phyloP scores from a whole-genome alignment of 2,888 invertebrate genomes.

The Melinopterus prodromus region DNA sequence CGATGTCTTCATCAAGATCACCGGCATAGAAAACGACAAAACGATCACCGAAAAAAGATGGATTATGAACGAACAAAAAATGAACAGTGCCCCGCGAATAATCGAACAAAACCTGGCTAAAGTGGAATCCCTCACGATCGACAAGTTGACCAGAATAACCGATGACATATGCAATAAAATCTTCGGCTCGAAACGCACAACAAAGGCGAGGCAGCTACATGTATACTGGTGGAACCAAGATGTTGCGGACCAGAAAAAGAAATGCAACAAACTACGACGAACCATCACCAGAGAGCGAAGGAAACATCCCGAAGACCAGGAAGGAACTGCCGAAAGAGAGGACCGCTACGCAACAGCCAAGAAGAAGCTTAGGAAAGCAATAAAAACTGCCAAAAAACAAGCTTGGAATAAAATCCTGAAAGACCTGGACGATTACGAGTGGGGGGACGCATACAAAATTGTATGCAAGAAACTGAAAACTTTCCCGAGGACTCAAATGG shows the following conservation, averaged over 20 bases:
- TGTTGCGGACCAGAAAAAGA: background rate
- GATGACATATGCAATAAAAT: background rate
- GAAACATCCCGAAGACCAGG: background rate
- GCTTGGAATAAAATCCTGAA: background rate
- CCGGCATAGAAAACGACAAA: background rate
- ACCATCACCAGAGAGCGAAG: background rate
- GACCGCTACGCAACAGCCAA: background rate
- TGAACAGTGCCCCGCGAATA: background rate
- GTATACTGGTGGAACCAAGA: background rate
- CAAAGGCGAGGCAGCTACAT: background rate
- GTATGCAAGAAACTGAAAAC: background rate
- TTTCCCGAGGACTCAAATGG: background rate
- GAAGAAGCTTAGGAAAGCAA: background rate
- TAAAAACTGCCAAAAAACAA: background rate
- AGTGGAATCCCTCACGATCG: background rate
- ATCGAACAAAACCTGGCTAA: background rate
- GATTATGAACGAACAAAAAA: background rate
- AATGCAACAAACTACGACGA: background rate
- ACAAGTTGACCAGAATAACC: background rate
- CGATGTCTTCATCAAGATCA: background rate
- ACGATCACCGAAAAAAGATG: background rate
- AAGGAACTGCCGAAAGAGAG: background rate
- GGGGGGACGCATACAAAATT: slow-evolving; percentile 7
- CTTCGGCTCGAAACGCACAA: background rate
- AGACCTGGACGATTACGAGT: background rate